Evolutionary conservation across 2,797 vertebrate species (phyloP), one percentile per base, ranked within the genome.

Genomic region (Nasua narica): DNA sequence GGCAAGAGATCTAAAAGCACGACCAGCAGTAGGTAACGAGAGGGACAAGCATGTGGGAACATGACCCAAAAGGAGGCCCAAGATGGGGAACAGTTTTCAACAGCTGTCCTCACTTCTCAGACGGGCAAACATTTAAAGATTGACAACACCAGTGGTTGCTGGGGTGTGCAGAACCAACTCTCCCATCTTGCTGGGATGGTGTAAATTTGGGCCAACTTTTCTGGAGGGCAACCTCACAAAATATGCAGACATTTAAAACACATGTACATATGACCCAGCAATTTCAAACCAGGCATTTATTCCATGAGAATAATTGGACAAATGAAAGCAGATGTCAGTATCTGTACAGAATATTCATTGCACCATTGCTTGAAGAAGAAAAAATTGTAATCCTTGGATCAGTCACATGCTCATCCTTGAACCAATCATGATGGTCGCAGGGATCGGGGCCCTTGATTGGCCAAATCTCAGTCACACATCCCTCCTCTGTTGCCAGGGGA

Each of bases 101-200:
- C 86, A 97, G 86, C 92, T 96, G 90, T 84, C 69, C 88, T 85
- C 27, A 60, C 56, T 69, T 74, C 23, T 93, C 87, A 92, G 65
- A 72, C 1, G 5, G 50, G 25, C 50, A 89, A 81, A 76, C 9
- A 35, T n/a, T 50, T 84, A 27, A 74, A 89, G 95, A 95, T 1
- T 70, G 96, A 95, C 79, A 97, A 21, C 13, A 69, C 67, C 77
- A 94, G 82, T 58, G 92, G 87, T 40, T 85, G 50, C 70, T 58
- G 7, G 23, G 15, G 9, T 48, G 14, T 83, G 69, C 27, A 74
- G 50, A 90, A 46, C 74, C 50, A 25, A 37, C 35, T 40, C 60
- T 70, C 83, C 62, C 11, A 32, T 14, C 13, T 32, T 69, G 62
- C 50, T 67, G 83, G 29, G 62, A 69, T 43, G 35, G 58, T 16